Base-by-base conservation (phyloP, 2,888 invertebrate species). In the Lithophane ornitopus region DNA sequence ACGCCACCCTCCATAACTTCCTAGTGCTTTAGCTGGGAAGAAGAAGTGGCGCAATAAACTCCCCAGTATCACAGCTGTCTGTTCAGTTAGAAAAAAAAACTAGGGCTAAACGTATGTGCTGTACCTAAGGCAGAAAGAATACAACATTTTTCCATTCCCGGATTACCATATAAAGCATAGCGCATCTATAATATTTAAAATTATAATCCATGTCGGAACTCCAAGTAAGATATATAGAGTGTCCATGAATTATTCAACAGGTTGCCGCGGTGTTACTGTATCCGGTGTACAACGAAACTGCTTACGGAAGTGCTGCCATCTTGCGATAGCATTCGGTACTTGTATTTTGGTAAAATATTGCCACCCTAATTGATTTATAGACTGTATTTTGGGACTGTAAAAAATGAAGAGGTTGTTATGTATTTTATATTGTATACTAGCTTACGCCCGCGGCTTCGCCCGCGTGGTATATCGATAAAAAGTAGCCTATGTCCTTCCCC, bases 171-270 rank as follows among this genome's bases (percentile, higher is more conserved):
- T 41, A 70, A 73, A 80, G 63, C 63, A 68, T 71, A 70, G 12
- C 74, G 70, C 62, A 46, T 82, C 79, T 82, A 76, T 85, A 71
- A 79, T 80, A 79, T 82, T 87, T 82, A 81, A 87, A 81, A 79
- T 85, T 85, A 82, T 88, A 88, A 82, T 87, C 82, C 82, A 81
- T 88, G 87, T 59, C 76, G 76, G 78, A 81, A 87, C 76, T 75
- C 69, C 19, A 46, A 75, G 71, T 73, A 84, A 84, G 84, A 87
- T 87, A 87, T 76, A 87, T 78, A 84, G 84, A 80, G 76, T 87
- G 83, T 79, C 81, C 78, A 89, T 89, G 86, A 89, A 89, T 89
- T 81, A 89, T 89, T 87, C 88, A 89, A 87, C 88, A 86, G 87
- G 86, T 89, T 83, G 78, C 69, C 70, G 72, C 83, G 52, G 82